Conservation (phyloP, 2,888 invertebrate genomes). For the Hydriomena furcata region DNA sequence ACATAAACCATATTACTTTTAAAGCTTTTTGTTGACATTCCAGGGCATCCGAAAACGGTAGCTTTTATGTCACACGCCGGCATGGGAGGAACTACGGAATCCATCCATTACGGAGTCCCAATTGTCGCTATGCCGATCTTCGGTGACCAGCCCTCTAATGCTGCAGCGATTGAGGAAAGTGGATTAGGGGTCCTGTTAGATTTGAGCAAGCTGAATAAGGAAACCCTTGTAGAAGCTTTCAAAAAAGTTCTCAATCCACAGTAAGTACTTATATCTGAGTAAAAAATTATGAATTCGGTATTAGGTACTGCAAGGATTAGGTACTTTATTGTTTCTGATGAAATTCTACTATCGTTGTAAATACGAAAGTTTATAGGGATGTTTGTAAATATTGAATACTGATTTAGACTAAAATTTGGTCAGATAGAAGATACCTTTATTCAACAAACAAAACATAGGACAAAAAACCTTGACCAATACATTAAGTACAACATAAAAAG, state of each 20-base stretch:
- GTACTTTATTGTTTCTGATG: no score
- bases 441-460: no score
- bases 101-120: conserved; percentile 84
- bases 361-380: no score
- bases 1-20: no score
- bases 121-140: conserved; percentile 83
- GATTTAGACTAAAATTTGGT: no score
- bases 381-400: no score
- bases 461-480: no score
- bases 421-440: no score
- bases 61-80: conserved; percentile 85
- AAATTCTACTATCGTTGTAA: no score
- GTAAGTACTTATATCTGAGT: conserved; percentile 66
- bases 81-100: conserved; percentile 84
- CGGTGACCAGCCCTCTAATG: conserved; percentile 85
- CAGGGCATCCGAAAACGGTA: conserved; percentile 84
- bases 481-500: no score
- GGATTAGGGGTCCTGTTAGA: conserved; percentile 77
- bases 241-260: conserved; percentile 79
- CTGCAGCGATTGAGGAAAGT: conserved; percentile 79
- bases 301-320: no score
- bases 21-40: conserved; percentile 23
- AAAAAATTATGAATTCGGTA: no score
- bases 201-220: conserved; percentile 76
- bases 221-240: conserved; percentile 76